These are phyloP conservation scores for Cassiopea xamachana DNA, from an alignment of 30 jellyfish, hydroid and myxozoan genomes.

Conservation along the genomic window DNA sequence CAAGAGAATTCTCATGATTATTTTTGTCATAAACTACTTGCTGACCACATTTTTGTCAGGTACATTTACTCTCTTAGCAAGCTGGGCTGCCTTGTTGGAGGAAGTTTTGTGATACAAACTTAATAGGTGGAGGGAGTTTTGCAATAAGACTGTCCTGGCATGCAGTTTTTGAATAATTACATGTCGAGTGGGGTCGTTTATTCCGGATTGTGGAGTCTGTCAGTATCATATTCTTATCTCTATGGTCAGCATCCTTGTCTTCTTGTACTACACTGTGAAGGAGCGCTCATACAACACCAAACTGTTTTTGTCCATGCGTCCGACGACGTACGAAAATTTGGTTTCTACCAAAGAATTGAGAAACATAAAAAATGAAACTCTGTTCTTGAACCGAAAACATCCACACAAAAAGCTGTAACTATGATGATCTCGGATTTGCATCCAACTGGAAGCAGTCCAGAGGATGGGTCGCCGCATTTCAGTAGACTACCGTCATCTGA, in stretches of 20 bases:
- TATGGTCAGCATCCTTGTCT: too few species aligned
- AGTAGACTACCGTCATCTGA: constrained; percentile 33
- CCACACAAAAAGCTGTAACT: background rate
- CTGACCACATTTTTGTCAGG: too few species aligned
- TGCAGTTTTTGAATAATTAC: background rate
- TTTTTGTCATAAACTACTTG: too few species aligned
- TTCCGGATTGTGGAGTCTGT: background rate
- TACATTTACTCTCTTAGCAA: too few species aligned
- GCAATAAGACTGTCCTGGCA: background rate
- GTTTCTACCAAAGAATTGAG: too few species aligned
- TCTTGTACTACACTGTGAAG: too few species aligned
- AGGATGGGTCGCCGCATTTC: constrained; percentile 26
- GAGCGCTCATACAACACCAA: too few species aligned
- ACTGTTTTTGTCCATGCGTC: too few species aligned
- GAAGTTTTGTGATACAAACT: background rate
- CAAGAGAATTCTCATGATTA: too few species aligned
- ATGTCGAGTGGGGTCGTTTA: background rate
- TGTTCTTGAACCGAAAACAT: background rate
- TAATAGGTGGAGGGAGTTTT: background rate
- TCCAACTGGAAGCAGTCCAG: constrained; percentile 43
- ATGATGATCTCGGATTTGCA: constrained; percentile 7
- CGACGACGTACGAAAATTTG: too few species aligned
- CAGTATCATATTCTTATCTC: background rate
- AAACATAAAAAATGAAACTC: too few species aligned
- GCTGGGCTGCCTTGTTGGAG: too few species aligned